Base-by-base conservation (phyloP, 92 coral and sea anemone genomes). In the Phymanthus crucifer region DNA sequence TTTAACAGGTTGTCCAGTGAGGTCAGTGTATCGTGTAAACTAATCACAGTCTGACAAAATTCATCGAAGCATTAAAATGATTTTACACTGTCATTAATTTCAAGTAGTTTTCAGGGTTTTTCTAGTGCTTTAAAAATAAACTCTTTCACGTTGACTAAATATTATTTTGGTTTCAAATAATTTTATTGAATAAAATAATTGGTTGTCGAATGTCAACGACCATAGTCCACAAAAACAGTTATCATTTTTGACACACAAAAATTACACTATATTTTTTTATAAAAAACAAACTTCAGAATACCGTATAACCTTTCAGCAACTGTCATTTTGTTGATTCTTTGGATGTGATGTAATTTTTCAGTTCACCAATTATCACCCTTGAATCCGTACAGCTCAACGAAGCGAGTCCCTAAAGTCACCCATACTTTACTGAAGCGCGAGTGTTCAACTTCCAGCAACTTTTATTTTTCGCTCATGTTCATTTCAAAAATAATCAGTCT, bases 311-410 rank as follows among this genome's bases (percentile, higher is more conserved):
- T 27, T 17, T 34, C 17, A 69, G 16, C 2, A 69, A 26, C 32
- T 69, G 73, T 23, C 73, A 57, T 19, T 75, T 75, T 33, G 33
- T 38, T 33, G 65, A 61, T 77, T 61, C 57, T 77, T 77, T 40
- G 37, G 10, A 37, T 77, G 81, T 77, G 81, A 35, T 77, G 81
- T 77, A 61, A 77, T 77, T 64, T 34, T 7, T 1, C 81, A 70
- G 73, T 58, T 77, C 81, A 65, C 10, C 29, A 14, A 27, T 11
- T 77, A 24, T 11, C 37, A 3, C 23, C 0, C 38, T 34, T 37
- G 2, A 12, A 6, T 4, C 38, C 73, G 81, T 35, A 7, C 65
- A 19, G 72, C 11, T 37, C 81, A 64, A 1, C 33, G 72, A 40
- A 77, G 70, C 81, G 68, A 64, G 46, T 23, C 7, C 35, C 26